Conservation (phyloP, 2,113 vertebrate genomes). For the Stegastes partitus region DNA sequence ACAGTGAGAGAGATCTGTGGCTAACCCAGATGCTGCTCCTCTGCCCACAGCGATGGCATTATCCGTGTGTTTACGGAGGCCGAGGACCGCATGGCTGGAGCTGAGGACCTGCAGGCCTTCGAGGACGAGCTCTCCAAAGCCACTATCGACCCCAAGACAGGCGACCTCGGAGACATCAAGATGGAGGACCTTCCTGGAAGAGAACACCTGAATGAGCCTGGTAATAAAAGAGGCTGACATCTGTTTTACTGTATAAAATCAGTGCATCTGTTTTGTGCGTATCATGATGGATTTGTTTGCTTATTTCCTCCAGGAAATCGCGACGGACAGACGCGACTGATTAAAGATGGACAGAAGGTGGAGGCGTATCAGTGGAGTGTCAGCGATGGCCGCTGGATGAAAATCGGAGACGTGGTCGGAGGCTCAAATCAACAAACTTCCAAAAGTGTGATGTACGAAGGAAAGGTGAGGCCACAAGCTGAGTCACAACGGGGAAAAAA, state of each 20-base stretch:
- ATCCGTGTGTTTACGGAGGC: constrained; percentile 95
- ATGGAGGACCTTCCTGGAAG: constrained; percentile 93
- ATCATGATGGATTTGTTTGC: neutral
- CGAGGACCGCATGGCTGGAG: constrained; percentile 88
- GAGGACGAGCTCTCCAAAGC: constrained; percentile 95
- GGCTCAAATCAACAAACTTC: constrained; percentile 94
- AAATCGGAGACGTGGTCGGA: constrained; percentile 98
- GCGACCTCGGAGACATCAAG: constrained; percentile 94
- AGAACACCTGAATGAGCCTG: constrained; percentile 93
- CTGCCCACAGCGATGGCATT: constrained; percentile 90
- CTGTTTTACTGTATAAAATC: neutral
- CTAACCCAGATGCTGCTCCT: constrained; percentile 6
- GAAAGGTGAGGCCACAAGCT: constrained; percentile 87
- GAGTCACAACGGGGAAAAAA: too few relatives aligned
- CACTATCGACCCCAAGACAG: constrained; percentile 94
- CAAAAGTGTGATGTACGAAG: constrained; percentile 94
- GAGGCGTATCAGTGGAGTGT: constrained; percentile 86
- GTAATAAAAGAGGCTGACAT: constrained; percentile 74
- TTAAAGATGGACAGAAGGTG: constrained; percentile 83
- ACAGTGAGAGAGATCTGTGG: neutral
- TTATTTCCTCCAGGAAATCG: constrained; percentile 76
- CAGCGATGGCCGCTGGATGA: constrained; percentile 90
- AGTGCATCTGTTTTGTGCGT: neutral
- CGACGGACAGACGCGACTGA: constrained; percentile 84
- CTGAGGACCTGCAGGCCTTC: constrained; percentile 92